phyloP scores from a whole-genome alignment of 2,888 invertebrate genomes.

The Cosmia trapezina region DNA sequence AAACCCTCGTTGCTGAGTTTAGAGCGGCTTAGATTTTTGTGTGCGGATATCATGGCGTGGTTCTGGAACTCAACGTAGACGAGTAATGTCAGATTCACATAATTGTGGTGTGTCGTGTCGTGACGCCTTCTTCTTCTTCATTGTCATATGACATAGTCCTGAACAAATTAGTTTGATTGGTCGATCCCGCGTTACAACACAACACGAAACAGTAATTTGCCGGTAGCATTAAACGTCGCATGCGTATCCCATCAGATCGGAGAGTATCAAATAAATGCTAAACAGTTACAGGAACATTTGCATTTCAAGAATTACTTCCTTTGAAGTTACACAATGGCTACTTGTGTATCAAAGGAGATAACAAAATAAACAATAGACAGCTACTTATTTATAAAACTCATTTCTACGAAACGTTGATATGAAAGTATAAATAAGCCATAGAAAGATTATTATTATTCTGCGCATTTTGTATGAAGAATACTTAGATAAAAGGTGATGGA shows the following conservation, averaged over 20 bases:
- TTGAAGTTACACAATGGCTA: not conserved
- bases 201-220: not conserved
- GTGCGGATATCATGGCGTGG: not conserved
- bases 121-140: too few relatives aligned
- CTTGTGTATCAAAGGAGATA: conserved; percentile 25
- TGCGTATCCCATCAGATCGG: not conserved
- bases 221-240: not conserved
- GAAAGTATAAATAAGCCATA: not conserved
- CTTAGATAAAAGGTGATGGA: conserved; percentile 28
- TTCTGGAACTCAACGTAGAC: not conserved
- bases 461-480: conserved; percentile 15
- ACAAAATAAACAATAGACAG: conserved; percentile 1
- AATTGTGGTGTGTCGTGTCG: too few relatives aligned
- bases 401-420: conserved; percentile 36
- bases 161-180: not conserved
- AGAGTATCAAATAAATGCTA: not conserved
- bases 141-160: not conserved
- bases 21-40: not conserved
- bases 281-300: not conserved
- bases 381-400: conserved; percentile 7
- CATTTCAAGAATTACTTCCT: not conserved
- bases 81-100: too few relatives aligned
- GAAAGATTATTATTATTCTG: conserved; percentile 36
- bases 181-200: not conserved
- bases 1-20: not conserved